Percentiles rank a stretch among this genome's conserved stretches.
phyloP scores from a whole-genome alignment of 2,113 vertebrate species.

The Hemiscyllium ocellatum region DNA sequence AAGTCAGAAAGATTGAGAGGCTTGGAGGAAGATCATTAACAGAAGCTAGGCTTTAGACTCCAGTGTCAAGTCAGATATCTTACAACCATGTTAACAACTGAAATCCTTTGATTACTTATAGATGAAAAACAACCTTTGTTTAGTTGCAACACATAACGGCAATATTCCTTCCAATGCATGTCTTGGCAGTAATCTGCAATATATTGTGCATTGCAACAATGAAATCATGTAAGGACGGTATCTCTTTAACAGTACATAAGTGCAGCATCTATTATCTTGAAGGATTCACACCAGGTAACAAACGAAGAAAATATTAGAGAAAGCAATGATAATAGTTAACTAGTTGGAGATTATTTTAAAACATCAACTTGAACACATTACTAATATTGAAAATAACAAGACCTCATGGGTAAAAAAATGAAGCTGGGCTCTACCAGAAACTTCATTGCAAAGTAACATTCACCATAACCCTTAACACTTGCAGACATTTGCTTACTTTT shows the following conservation, averaged over 20 bases:
- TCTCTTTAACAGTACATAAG: too few relatives aligned
- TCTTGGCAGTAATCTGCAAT: too few relatives aligned
- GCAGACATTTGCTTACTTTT: background rate
- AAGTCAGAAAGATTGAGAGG: background rate
- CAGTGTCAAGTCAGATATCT: background rate
- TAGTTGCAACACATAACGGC: too few relatives aligned
- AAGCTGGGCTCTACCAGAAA: background rate
- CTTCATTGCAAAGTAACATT: background rate
- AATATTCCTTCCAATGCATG: too few relatives aligned
- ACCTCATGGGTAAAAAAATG: background rate
- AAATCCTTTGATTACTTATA: background rate
- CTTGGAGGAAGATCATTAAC: background rate
- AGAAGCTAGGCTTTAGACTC: background rate
- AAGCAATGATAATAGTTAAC: background rate
- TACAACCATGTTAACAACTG: background rate
- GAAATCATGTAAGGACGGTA: too few relatives aligned
- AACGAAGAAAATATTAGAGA: too few relatives aligned
- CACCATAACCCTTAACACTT: background rate
- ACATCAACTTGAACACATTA: background rate
- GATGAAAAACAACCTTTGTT: background rate
- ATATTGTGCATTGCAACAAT: too few relatives aligned
- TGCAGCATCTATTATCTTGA: too few relatives aligned
- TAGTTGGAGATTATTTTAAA: background rate
- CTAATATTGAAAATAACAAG: background rate
- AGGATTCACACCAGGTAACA: too few relatives aligned